A percentile compares a stretch with the other conserved stretches of the same genome.
Evolutionary conservation across 2,888 invertebrate species (phyloP).

Genomic region (Azorinus chamasolen): DNA sequence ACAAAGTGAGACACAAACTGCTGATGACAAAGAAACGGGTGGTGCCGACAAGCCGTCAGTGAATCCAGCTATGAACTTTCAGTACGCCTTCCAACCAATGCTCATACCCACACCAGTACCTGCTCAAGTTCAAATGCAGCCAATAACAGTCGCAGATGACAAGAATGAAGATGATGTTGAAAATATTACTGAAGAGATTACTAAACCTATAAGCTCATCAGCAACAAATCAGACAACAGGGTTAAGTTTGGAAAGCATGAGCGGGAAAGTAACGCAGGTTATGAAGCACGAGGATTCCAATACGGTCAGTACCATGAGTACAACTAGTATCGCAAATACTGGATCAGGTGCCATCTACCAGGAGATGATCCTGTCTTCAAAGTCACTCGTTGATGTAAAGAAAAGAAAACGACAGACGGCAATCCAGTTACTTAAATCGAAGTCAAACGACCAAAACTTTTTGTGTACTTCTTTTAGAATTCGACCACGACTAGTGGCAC

Average conservation of each 20-base stretch:
- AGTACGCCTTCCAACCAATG: slow-evolving; percentile 54
- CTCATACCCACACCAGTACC: slow-evolving; percentile 41
- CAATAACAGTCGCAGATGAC: neutral
- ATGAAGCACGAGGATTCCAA: slow-evolving; percentile 49
- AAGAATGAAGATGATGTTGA: neutral
- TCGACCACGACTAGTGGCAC: slow-evolving; percentile 60
- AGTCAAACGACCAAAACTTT: slow-evolving; percentile 71
- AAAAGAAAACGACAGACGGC: slow-evolving; percentile 74
- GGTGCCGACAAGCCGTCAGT: slow-evolving; percentile 1
- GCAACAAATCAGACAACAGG: neutral
- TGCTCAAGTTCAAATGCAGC: slow-evolving; percentile 16
- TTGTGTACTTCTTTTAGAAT: slow-evolving; percentile 79
- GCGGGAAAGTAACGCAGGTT: slow-evolving; percentile 35
- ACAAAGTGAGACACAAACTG: neutral
- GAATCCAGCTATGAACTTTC: slow-evolving; percentile 16
- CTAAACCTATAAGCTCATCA: neutral
- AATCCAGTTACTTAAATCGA: slow-evolving; percentile 75
- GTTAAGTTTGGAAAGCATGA: slow-evolving; percentile 1
- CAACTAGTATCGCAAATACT: slow-evolving; percentile 63
- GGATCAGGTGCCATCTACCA: slow-evolving; percentile 73
- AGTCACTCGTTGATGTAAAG: slow-evolving; percentile 74
- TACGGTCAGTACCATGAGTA: slow-evolving; percentile 60
- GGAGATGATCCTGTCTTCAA: slow-evolving; percentile 78
- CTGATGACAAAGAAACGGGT: neutral
- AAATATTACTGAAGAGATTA: slow-evolving; percentile 1